Base-by-base conservation (phyloP, 2,797 vertebrate species). In the Uromys caudimaculatus region DNA sequence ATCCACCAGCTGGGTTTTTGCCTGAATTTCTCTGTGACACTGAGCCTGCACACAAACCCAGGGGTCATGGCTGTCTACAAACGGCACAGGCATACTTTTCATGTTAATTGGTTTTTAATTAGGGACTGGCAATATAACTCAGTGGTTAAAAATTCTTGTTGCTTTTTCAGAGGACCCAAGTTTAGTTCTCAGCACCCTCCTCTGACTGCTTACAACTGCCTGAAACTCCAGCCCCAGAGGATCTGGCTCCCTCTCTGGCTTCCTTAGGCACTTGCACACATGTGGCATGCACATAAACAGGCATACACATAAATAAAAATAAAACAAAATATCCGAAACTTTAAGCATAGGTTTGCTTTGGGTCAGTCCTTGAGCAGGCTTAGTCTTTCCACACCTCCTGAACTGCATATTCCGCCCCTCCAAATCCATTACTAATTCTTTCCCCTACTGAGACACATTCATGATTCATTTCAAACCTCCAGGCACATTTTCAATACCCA, bases 1-100 rank as follows among this genome's bases (percentile, higher is more conserved):
- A 3, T 3, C 2, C 16, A 8, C 47, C 0, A 0, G 23, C 21
- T 17, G 24, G 10, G 21, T 19, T 62, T n/a, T 35, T 38, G 35
- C 6, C 23, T 1, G 5, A 41, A 21, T 62, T n/a, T 50, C 90
- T 79, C 41, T 3, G 0, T 21, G 1, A 32, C 2, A 5, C 6
- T 35, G 2, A 32, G 38, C 24, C 19, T 0, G 44, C 69, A n/a
- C 0, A 17, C 29, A 58, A 4, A 38, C 23, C 27, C 19, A 69
- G 44, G 60, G 64, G 32, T 32, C 60, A 41, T 29, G 62, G 76
- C 8, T 62, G 76, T 81, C 50, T 60, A 56, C 21, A 78, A 14
- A 52, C 14, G 60, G 32, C 71, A 62, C 13, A 73, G 50, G 14
- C 19, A n/a, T 47, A 32, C 11, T 71, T 64, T 44, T 64, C 54